Base-by-base conservation (phyloP, 2,888 invertebrate genomes). In the Hesperia comma region DNA sequence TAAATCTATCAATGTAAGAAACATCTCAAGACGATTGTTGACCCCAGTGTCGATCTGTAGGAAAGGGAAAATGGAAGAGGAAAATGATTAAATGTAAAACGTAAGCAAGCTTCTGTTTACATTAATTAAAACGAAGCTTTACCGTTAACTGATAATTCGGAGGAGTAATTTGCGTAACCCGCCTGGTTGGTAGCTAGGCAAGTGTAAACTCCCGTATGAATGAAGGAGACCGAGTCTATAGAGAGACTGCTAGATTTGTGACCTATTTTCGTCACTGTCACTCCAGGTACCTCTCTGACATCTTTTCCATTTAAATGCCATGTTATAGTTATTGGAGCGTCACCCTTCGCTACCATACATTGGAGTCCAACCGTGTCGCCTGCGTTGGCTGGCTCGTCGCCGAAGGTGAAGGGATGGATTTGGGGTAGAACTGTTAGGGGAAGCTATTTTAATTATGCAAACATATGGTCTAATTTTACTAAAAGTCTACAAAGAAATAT, bases 311-410 rank as follows among this genome's bases (percentile, higher is more conserved):
- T 96, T 72, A 96, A 94, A 33, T 93, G 93, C 97, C 97, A 97
- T 62, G 94, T 94, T 63, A 97, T 95, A 78, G 94, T 94, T 41
- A 97, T 91, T 7, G 97, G 97, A 61, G 94, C 92, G 82, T 97
- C 97, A 54, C 98, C 97, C 85, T 96, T 96, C 57, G 94, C 94
- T 49, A 96, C 95, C 88, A 95, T 95, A 84, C 97, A 97, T 72
- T 95, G 94, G 3, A 96, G 94, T 67, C 96, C 96, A 46, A 95
- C 95, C 71, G 95, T 94, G 72, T 97, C 96, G 6, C 96, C 97
- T 68, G 96, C 95, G 79, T 96, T 96, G 55, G 96, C 94, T 66
- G 96, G 94, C 74, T 96, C 95, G 61, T 96, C 96, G 67, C 96
- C 96, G 79, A 97, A 96, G 69, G 94, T 92, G 82, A 97, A 95